Evolutionary conservation across 1,140 invertebrate genomes (phyloP).

Genomic region (Dendroctonus valens): DNA sequence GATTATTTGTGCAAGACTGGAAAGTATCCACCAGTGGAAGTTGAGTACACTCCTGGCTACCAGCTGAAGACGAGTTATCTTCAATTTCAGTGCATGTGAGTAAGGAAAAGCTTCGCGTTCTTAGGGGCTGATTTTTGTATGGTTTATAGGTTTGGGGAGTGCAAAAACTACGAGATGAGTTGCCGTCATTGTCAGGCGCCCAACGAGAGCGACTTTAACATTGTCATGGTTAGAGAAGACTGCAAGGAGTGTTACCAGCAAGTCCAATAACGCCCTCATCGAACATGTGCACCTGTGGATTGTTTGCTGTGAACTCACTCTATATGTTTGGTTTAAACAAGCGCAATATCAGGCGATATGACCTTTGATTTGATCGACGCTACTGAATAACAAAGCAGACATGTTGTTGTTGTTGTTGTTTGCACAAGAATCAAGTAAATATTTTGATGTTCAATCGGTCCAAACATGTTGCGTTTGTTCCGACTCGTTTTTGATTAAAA

Average conservation of each 20-base stretch:
- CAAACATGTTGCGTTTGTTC: too few species aligned
- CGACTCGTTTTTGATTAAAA: too few species aligned
- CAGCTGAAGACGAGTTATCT: constrained; percentile 5
- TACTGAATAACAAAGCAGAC: too few species aligned
- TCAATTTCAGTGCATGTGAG: constrained; percentile 10
- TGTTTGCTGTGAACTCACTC: too few species aligned
- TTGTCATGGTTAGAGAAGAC: constrained; percentile 1
- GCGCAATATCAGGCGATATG: too few species aligned
- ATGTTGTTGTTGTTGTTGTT: too few species aligned
- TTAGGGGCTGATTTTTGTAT: neutral
- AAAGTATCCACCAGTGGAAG: constrained; percentile 18
- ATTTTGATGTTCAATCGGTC: too few species aligned
- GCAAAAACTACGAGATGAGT: constrained; percentile 2
- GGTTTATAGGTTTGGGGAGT: constrained; percentile 9
- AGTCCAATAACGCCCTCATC: too few species aligned
- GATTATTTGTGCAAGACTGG: constrained; percentile 26
- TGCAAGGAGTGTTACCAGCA: constrained; percentile 6
- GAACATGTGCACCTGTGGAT: too few species aligned
- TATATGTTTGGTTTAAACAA: too few species aligned
- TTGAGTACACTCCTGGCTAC: constrained; percentile 20
- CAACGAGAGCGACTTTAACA: constrained; percentile 1
- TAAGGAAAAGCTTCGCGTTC: neutral
- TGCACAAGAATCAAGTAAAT: too few species aligned
- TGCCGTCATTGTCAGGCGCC: constrained; percentile 9
- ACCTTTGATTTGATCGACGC: too few species aligned